Percentiles rank a stretch among this genome's conserved stretches.
Evolutionary conservation across 2,888 invertebrate genomes (phyloP).

Genomic region (Platycheirus albimanus): DNA sequence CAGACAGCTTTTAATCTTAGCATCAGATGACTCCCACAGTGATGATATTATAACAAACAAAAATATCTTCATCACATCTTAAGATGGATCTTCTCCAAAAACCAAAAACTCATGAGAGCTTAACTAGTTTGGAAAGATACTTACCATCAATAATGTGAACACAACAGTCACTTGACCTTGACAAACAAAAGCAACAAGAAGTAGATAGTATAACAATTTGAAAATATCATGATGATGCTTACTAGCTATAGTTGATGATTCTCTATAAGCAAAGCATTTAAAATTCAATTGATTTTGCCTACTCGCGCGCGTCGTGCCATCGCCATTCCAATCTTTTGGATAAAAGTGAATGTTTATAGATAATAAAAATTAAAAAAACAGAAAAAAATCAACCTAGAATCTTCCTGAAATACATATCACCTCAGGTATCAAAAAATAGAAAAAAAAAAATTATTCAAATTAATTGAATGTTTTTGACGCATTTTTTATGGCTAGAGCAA

Average conservation of each 20-base stretch:
- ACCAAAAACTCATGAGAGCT: neutral
- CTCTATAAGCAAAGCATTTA: slow-evolving; percentile 45
- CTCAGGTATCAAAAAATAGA: slow-evolving; percentile 27
- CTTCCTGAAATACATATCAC: slow-evolving; percentile 45
- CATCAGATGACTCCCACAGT: too few relatives aligned
- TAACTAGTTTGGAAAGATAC: slow-evolving; percentile 31
- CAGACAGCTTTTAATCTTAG: too few relatives aligned
- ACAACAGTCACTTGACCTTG: slow-evolving; percentile 54
- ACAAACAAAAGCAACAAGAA: slow-evolving; percentile 53
- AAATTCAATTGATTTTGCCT: slow-evolving; percentile 52
- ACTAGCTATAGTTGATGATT: slow-evolving; percentile 11
- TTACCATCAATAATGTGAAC: slow-evolving; percentile 34
- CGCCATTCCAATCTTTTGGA: slow-evolving; percentile 26
- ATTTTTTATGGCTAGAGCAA: slow-evolving; percentile 42
- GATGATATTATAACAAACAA: too few relatives aligned
- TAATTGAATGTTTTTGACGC: slow-evolving; percentile 19
- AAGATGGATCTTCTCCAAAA: too few relatives aligned
- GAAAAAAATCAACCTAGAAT: slow-evolving; percentile 17
- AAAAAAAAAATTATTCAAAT: slow-evolving; percentile 58
- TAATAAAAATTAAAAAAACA: slow-evolving; percentile 17
- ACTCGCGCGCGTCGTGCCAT: too few relatives aligned
- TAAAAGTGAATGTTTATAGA: slow-evolving; percentile 62
- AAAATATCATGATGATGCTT: slow-evolving; percentile 46
- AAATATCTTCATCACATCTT: too few relatives aligned
- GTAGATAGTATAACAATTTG: slow-evolving; percentile 40